Evolutionary conservation across 1,140 invertebrate genomes (phyloP).

Genomic region (Gryon sp.): DNA sequence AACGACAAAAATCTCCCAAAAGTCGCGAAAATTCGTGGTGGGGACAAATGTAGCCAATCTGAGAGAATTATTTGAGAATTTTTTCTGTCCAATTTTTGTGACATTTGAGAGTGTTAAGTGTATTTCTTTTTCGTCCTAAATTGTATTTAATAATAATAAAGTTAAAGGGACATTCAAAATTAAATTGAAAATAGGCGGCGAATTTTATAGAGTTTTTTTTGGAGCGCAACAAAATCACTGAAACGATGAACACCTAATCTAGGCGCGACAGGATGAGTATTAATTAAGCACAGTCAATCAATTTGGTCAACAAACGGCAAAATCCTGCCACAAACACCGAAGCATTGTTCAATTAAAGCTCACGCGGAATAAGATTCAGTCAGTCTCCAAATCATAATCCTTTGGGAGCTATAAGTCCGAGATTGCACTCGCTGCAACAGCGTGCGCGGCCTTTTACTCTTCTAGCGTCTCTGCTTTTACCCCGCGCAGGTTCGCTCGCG

Average conservation of each 20-base stretch:
- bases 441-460: conserved; percentile 22
- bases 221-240: background rate
- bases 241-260: conserved; percentile 34
- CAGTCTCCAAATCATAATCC: conserved; percentile 39
- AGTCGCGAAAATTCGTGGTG: no score
- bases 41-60: no score
- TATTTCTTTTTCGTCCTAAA: no score
- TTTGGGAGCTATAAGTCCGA: conserved; percentile 36
- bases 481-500: no score
- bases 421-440: conserved; percentile 6
- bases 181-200: no score
- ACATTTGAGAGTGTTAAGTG: no score
- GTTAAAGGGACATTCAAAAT: no score
- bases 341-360: conserved; percentile 41
- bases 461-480: conserved; percentile 20
- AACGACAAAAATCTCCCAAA: no score
- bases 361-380: conserved; percentile 21
- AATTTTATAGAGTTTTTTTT: no score
- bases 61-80: no score
- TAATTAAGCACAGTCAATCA: conserved; percentile 52
- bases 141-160: no score
- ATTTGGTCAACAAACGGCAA: conserved; percentile 50
- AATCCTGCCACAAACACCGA: conserved; percentile 48
- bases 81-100: no score
- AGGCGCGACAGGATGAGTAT: conserved; percentile 7